Evolutionary conservation across 2,113 vertebrate species (phyloP), one percentile per base, ranked within the genome.

Genomic region (Psilopsiagon aymara): DNA sequence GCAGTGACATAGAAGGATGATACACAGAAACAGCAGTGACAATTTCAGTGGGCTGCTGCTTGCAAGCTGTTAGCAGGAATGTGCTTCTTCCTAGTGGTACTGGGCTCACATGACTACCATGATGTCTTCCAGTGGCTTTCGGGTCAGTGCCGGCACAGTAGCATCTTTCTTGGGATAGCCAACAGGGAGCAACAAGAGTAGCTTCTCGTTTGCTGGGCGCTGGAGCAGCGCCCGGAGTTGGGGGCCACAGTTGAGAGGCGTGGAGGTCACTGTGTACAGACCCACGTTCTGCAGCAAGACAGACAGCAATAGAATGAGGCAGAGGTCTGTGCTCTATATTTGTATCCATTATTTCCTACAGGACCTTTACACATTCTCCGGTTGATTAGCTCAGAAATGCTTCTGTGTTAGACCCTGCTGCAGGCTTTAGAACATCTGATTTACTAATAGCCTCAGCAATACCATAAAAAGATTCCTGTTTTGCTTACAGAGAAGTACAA

Each of bases 221-320:
- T 91, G 97, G 49, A 99, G 98, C 68, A 99, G 98, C 18, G 81
- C 52, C 64, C 99, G 98, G 53, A 99, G 98, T 31, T 98, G 98
- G 10, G 99, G 99, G 8, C 99, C 99, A 0, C 99, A 99, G 98
- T 99, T 99, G 74, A 99, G 98, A 18, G 99, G 99, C 0, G 99
- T 99, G 20, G 99, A 97, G 3, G 99, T 99, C 91, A 99, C 99
- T 0, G 99, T 99, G 71, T 98, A 99, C 57, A 99, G 98, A 12
- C 99, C 99, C 0, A 86, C 99, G 0, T 99, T 99, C 99, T 99
- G 94, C 82, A 97, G 92, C 9, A 33, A 88, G 73, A 94, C 52
- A 95, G 51, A 88, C n/a, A 71, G 70, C 27, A 6, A 20, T 19
- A 63, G 39, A 62, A 35, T 73, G 73, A 95, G 66, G 57, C 14